A percentile compares a stretch with the other conserved stretches of the same genome.
These are phyloP conservation scores for Trypoxylon attenuatum DNA, from an alignment of 2,888 invertebrate genomes.

Conservation along the genomic window DNA sequence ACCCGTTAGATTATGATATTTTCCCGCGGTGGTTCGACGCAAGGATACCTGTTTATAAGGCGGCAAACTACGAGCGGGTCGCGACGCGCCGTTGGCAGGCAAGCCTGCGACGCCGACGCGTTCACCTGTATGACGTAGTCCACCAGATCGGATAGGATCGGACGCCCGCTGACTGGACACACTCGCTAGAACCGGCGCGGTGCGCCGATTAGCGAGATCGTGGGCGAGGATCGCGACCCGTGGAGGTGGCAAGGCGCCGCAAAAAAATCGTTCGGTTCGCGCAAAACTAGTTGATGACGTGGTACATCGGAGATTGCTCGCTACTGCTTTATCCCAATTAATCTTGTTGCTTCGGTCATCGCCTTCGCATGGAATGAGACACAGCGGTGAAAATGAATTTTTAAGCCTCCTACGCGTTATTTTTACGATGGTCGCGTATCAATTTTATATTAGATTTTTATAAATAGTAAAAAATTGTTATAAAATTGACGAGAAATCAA, in stretches of 20 bases:
- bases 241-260: conserved; percentile 62
- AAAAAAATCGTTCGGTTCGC: conserved; percentile 41
- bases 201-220: conserved; percentile 48
- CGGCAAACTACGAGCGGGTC: conserved; percentile 52
- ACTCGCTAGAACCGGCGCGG: conserved; percentile 41
- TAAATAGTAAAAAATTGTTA: too few species aligned
- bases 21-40: conserved; percentile 35
- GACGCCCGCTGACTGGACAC: conserved; percentile 42
- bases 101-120: conserved; percentile 62
- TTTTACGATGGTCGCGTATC: too few species aligned
- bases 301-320: conserved; percentile 22
- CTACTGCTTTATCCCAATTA: not conserved
- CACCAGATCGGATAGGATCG: conserved; percentile 60
- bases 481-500: too few species aligned
- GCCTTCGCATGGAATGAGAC: too few species aligned
- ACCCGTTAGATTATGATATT: conserved; percentile 49
- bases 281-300: conserved; percentile 57
- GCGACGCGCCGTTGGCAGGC: conserved; percentile 52
- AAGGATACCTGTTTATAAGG: conserved; percentile 59
- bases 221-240: conserved; percentile 61
- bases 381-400: too few species aligned
- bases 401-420: too few species aligned
- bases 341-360: too few species aligned
- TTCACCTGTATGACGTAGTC: conserved; percentile 71
- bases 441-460: too few species aligned